These are phyloP conservation scores for Leptinotarsa haldemani DNA, from an alignment of 2,888 invertebrate genomes.

Conservation along the genomic window DNA sequence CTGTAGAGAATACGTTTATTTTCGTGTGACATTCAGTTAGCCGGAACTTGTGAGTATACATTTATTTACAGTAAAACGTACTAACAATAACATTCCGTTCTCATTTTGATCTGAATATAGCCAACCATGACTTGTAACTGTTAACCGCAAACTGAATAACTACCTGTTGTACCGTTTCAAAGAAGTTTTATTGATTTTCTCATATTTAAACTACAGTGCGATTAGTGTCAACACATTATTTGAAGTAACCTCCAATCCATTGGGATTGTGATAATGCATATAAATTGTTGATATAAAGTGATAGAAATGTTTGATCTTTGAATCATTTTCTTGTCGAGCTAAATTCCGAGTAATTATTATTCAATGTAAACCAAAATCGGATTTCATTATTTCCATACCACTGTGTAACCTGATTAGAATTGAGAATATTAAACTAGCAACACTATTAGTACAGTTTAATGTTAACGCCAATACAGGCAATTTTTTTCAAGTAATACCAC, in stretches of 20 bases:
- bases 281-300: background rate
- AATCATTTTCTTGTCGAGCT: background rate
- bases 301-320: background rate
- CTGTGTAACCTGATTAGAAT: too few relatives aligned
- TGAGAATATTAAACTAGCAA: too few relatives aligned
- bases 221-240: background rate
- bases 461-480: too few relatives aligned
- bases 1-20: too few relatives aligned
- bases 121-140: background rate
- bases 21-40: background rate
- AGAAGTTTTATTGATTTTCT: background rate
- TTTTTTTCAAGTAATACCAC: too few relatives aligned
- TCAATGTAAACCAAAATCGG: too few relatives aligned
- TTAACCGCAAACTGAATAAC: background rate
- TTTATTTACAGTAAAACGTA: background rate
- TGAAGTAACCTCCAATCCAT: background rate
- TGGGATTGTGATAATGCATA: background rate
- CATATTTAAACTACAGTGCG: background rate
- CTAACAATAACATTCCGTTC: too few relatives aligned
- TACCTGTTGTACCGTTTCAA: conserved; percentile 3
- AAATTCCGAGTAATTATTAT: too few relatives aligned
- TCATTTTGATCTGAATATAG: background rate
- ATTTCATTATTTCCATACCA: too few relatives aligned
- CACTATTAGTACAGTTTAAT: too few relatives aligned
- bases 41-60: background rate